Conservation (phyloP, 2,113 vertebrate species). For the Rhinogobius similis region DNA sequence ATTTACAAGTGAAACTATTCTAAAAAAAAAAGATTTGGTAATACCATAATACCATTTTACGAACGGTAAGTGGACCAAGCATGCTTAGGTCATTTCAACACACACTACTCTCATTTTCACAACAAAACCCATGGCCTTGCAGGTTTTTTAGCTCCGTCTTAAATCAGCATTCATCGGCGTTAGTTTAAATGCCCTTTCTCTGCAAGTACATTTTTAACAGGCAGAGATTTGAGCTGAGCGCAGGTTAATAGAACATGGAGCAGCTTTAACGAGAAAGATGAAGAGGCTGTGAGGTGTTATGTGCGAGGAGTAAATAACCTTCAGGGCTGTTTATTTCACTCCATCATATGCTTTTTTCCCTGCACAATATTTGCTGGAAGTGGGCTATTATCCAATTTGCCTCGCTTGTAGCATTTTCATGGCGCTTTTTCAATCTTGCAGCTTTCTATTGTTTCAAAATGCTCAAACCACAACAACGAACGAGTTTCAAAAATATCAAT, state of each 20-base stretch:
- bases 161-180: neutral
- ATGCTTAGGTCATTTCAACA: too few species aligned
- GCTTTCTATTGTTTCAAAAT: neutral
- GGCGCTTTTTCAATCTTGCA: neutral
- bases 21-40: too few species aligned
- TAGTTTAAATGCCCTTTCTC: neutral
- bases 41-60: too few species aligned
- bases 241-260: slow-evolving; percentile 14
- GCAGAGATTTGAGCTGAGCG: neutral
- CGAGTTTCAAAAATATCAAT: neutral
- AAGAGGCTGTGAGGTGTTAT: slow-evolving; percentile 6
- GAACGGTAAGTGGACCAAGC: too few species aligned
- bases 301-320: neutral
- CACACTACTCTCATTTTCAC: neutral
- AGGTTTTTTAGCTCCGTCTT: neutral
- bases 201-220: neutral
- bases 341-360: neutral
- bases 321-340: neutral
- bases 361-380: neutral
- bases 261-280: slow-evolving; percentile 5
- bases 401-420: neutral
- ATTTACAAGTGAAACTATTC: too few species aligned
- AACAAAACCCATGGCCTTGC: neutral
- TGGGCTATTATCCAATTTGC: neutral
- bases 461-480: slow-evolving; percentile 6